These are phyloP conservation scores for Heteractis magnifica DNA, from an alignment of 92 coral and sea anemone genomes.

Conservation along the genomic window DNA sequence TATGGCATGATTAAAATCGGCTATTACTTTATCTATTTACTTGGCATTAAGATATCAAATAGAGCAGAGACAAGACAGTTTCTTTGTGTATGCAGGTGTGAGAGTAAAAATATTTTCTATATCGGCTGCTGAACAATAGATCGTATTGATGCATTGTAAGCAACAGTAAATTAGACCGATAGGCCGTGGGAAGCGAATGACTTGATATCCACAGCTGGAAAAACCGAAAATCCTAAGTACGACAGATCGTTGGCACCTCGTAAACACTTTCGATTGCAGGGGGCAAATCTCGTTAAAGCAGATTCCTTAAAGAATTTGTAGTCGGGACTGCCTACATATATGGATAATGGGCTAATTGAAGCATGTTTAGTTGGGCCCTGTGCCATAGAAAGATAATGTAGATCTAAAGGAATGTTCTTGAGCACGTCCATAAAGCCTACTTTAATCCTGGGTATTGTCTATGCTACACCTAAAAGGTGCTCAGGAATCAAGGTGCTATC, in stretches of 20 bases:
- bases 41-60: constrained; percentile 9
- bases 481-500: not conserved
- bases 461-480: not conserved
- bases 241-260: not conserved
- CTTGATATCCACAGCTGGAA: not conserved
- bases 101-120: not conserved
- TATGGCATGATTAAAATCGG: not conserved
- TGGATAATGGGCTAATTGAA: not conserved
- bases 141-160: constrained; percentile 14
- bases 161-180: not conserved
- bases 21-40: constrained; percentile 2
- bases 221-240: not conserved
- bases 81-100: constrained; percentile 35
- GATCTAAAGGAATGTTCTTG: constrained; percentile 10
- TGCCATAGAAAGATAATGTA: not conserved
- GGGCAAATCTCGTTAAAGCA: not conserved
- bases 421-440: not conserved
- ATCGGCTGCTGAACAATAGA: constrained; percentile 22
- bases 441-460: not conserved
- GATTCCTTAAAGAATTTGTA: not conserved
- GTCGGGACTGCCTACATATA: not conserved
- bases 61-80: constrained; percentile 13
- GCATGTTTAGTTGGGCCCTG: not conserved
- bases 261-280: not conserved
- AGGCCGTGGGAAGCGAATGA: constrained; percentile 19